Conservation (phyloP, 92 coral and sea anemone species). For the Chrysogorgia sp. region DNA sequence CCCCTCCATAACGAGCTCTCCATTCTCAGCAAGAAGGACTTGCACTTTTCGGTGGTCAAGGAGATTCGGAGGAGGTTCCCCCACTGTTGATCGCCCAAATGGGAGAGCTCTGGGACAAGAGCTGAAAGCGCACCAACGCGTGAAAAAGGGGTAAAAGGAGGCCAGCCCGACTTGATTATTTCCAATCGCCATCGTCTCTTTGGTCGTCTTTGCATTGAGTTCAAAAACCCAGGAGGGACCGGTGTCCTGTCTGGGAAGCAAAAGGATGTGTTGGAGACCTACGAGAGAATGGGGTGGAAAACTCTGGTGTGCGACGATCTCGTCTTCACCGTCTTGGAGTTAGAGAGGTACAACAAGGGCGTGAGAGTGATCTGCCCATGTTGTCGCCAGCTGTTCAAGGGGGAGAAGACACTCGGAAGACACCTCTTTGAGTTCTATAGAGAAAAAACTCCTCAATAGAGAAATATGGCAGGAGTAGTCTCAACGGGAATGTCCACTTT, state of each 20-base stretch:
- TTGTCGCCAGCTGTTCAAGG: too few relatives aligned
- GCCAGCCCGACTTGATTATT: constrained; percentile 27
- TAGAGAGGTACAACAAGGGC: not conserved
- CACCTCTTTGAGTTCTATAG: too few relatives aligned
- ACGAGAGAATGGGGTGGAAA: not conserved
- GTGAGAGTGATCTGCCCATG: too few relatives aligned
- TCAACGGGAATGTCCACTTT: too few relatives aligned
- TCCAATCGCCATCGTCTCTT: not conserved
- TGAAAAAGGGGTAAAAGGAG: constrained; percentile 20
- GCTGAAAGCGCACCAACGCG: not conserved
- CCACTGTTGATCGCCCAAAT: not conserved
- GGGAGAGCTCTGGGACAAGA: constrained; percentile 18
- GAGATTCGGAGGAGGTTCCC: not conserved
- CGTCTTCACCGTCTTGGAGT: not conserved
- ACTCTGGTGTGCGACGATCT: not conserved
- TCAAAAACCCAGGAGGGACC: not conserved
- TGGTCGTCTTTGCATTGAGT: not conserved
- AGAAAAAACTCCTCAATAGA: too few relatives aligned
- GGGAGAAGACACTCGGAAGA: too few relatives aligned
- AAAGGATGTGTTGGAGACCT: not conserved
- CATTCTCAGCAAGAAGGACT: not conserved
- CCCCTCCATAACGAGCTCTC: constrained; percentile 1
- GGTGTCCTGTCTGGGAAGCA: not conserved
- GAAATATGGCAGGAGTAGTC: too few relatives aligned
- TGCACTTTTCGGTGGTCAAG: not conserved